Percentiles rank a stretch among this genome's conserved stretches.
Evolutionary conservation across 2,888 invertebrate species (phyloP).

Genomic region (Coelinius sp.): DNA sequence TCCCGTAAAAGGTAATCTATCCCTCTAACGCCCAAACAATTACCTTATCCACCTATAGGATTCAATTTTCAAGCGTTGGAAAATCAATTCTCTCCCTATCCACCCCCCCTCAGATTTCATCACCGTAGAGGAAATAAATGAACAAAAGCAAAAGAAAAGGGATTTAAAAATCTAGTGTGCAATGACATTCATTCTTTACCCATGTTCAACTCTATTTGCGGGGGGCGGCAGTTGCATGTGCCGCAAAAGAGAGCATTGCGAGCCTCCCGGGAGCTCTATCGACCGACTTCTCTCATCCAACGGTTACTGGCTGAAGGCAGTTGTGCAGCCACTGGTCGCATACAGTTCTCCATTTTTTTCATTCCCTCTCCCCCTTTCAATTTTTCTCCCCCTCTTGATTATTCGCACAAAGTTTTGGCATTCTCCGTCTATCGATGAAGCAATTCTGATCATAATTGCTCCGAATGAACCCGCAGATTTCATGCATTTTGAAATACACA

Average conservation of each 20-base stretch:
- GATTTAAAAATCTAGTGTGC: constrained; percentile 30
- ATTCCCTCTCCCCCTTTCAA: no score
- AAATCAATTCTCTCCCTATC: neutral
- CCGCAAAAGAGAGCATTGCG: constrained; percentile 40
- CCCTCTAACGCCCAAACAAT: constrained; percentile 11
- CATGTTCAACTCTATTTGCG: neutral
- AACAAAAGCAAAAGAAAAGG: constrained; percentile 44
- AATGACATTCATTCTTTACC: constrained; percentile 11
- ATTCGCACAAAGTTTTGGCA: constrained; percentile 22
- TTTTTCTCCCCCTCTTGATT: constrained; percentile 28
- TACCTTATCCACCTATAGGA: neutral
- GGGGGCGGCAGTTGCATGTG: constrained; percentile 19
- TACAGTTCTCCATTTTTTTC: neutral
- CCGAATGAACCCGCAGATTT: neutral
- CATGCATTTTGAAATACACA: neutral
- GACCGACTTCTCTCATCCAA: constrained; percentile 67
- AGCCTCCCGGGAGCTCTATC: constrained; percentile 65
- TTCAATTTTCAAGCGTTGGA: neutral
- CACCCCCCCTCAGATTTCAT: neutral
- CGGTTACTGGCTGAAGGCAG: constrained; percentile 62
- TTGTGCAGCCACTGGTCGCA: constrained; percentile 49
- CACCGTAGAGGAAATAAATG: constrained; percentile 2
- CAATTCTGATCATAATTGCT: neutral
- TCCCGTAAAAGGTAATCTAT: neutral
- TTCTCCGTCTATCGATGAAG: neutral